phyloP scores from a whole-genome alignment of 1,140 invertebrate species.

The Dufourea novaeangliae region DNA sequence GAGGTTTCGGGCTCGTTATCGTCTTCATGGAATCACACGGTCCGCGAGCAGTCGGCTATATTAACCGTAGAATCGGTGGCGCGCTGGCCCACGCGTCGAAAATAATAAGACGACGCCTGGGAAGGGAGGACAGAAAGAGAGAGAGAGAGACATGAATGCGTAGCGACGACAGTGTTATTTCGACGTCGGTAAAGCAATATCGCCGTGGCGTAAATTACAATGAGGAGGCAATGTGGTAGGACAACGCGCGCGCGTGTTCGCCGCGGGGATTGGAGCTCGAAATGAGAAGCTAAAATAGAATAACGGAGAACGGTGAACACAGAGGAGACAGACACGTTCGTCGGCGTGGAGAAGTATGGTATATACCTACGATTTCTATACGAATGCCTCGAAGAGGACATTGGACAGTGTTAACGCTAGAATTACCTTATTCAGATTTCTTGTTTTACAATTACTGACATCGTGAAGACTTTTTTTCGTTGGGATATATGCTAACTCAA shows the following conservation, averaged over 20 bases:
- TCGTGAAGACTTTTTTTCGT: too few relatives aligned
- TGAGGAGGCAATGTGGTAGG: not conserved
- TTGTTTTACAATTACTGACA: too few relatives aligned
- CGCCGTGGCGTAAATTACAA: not conserved
- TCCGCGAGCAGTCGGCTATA: not conserved
- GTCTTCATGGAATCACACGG: not conserved
- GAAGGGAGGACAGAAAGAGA: too few relatives aligned
- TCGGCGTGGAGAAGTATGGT: not conserved
- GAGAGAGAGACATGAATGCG: not conserved
- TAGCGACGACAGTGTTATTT: not conserved
- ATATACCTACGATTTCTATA: not conserved
- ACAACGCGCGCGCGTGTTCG: too few relatives aligned
- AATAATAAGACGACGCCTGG: not conserved
- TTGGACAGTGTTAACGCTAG: too few relatives aligned
- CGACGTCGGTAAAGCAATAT: not conserved
- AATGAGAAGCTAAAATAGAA: constrained; percentile 2
- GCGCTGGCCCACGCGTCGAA: not conserved
- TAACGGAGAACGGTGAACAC: not conserved
- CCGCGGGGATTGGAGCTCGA: not conserved
- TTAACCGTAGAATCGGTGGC: not conserved
- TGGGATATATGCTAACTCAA: too few relatives aligned
- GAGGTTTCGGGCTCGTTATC: not conserved
- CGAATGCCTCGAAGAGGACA: too few relatives aligned
- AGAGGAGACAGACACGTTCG: not conserved
- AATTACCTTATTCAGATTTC: too few relatives aligned